Evolutionary conservation across 2,888 invertebrate genomes (phyloP).

Genomic region (Drosophila mulleri): DNA sequence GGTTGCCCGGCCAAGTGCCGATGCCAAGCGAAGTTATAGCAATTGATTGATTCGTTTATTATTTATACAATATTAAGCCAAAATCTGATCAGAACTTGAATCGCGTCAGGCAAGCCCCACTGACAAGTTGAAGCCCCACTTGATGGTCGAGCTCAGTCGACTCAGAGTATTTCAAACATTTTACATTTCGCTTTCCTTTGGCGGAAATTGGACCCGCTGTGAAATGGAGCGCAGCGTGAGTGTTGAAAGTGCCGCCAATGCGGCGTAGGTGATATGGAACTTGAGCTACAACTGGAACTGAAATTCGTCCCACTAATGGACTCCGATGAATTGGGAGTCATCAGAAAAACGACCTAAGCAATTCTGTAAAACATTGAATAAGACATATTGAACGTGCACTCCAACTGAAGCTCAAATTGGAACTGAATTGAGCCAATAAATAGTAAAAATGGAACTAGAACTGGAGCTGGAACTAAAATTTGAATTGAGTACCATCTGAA

Average conservation of each 20-base stretch:
- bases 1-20: background rate
- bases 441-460: too few species aligned
- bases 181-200: conserved; percentile 25
- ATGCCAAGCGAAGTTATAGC: background rate
- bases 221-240: conserved; percentile 41
- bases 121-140: background rate
- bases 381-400: too few species aligned
- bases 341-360: background rate
- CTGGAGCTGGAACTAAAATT: too few species aligned
- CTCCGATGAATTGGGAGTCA: background rate
- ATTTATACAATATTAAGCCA: background rate
- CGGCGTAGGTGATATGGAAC: conserved; percentile 50
- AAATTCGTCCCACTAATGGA: background rate
- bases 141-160: background rate
- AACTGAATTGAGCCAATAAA: too few species aligned
- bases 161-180: background rate
- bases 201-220: conserved; percentile 60
- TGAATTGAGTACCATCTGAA: too few species aligned
- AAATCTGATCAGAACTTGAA: background rate
- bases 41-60: background rate
- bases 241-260: conserved; percentile 4
- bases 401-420: too few species aligned
- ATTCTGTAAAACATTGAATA: too few species aligned
- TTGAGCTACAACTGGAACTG: background rate
- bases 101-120: background rate